A percentile compares a stretch with the other conserved stretches of the same genome.
Evolutionary conservation across 2,888 invertebrate species (phyloP).

Genomic region (Dasypogon diadema): DNA sequence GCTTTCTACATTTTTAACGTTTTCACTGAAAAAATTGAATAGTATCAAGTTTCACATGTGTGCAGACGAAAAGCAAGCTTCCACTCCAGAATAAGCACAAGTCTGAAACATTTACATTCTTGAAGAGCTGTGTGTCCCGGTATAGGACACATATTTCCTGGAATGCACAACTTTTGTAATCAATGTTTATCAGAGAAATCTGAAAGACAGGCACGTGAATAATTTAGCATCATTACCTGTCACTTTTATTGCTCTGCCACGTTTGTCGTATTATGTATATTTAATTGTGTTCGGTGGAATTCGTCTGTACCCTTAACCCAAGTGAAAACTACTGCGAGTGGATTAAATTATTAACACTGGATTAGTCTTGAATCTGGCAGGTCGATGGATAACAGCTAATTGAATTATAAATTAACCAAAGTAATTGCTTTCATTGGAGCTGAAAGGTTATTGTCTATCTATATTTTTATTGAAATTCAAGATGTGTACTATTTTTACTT

Average conservation of each 20-base stretch:
- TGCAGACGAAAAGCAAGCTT: background rate
- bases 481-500: too few species aligned
- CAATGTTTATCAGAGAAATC: constrained; percentile 39
- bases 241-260: constrained; percentile 33
- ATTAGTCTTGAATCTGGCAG: constrained; percentile 31
- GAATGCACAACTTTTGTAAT: constrained; percentile 3
- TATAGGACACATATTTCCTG: background rate
- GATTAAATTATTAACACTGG: constrained; percentile 41
- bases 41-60: too few species aligned
- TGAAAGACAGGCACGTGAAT: constrained; percentile 40
- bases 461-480: too few species aligned
- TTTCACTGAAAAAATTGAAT: background rate
- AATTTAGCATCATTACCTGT: constrained; percentile 46
- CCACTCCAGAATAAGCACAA: too few species aligned
- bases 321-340: constrained; percentile 23
- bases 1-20: background rate
- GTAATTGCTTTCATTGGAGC: background rate
- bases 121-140: background rate
- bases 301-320: background rate
- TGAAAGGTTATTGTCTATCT: too few species aligned
- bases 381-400: constrained; percentile 30
- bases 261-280: constrained; percentile 32
- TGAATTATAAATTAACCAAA: constrained; percentile 43
- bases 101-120: background rate
- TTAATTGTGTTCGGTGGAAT: constrained; percentile 9